These are phyloP conservation scores for Myathropa florea DNA, from an alignment of 2,888 invertebrate genomes.

Conservation along the genomic window DNA sequence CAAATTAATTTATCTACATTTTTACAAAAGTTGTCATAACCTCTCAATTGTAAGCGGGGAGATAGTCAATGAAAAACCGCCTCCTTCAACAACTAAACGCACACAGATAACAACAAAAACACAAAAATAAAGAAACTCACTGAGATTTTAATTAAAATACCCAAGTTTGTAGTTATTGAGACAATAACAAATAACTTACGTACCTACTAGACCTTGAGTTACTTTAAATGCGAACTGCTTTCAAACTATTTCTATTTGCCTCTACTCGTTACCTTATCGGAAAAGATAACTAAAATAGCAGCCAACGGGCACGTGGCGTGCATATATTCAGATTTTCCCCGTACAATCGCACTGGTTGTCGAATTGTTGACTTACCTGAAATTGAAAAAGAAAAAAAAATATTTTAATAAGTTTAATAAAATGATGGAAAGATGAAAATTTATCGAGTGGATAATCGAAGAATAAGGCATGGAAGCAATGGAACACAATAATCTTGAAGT, in stretches of 20 bases:
- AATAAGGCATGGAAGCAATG: no score
- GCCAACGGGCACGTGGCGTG: neutral
- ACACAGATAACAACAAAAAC: neutral
- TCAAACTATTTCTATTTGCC: neutral
- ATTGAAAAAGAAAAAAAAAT: neutral
- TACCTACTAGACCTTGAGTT: neutral
- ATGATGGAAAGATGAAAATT: no score
- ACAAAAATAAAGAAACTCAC: neutral
- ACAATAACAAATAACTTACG: neutral
- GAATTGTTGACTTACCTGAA: slow-evolving; percentile 16
- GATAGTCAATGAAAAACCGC: neutral
- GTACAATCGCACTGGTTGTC: neutral
- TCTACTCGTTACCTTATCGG: neutral
- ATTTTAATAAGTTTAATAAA: neutral
- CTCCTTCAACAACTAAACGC: neutral
- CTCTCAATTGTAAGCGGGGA: neutral
- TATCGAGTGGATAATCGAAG: no score
- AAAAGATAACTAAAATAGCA: neutral
- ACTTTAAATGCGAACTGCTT: neutral
- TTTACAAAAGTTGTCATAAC: neutral
- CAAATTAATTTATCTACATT: neutral
- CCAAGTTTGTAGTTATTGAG: neutral
- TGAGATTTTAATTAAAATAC: neutral
- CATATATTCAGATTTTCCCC: neutral
- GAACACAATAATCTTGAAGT: no score